Evolutionary conservation across 2,113 vertebrate genomes (phyloP), one percentile per base, ranked within the genome.

Genomic region (Chionodraco myersi): DNA sequence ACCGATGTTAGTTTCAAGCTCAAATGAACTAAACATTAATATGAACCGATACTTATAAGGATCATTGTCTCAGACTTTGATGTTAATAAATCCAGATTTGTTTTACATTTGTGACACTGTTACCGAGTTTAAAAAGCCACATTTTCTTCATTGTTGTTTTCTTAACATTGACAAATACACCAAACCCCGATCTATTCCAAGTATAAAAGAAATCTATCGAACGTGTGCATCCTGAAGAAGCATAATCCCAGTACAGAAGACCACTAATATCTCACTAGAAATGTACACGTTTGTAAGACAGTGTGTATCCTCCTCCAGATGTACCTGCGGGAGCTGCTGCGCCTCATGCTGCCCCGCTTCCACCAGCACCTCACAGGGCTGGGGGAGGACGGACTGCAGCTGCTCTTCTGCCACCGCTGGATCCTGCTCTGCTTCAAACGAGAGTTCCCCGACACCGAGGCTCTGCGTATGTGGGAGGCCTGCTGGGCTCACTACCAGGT

Each of bases 401-500:
- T 99, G 95, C 96, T 99, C 2, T 99, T 99, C 94, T 99, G 98
- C 74, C 98, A 99, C 91, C 97, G 98, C 58, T 99, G 98, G 98
- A 95, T 99, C 75, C 96, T 99, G 68, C 96, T 99, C n/a, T 99
- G 98, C 77, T 99, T 99, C 84, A 99, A 99, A 75, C 89, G 98
- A 0, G 98, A 99, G 88, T 99, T 99, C 82, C 96, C 97, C 0
- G 97, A 99, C 61, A 95, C 96, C 0, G 98, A 99, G 90, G 98
- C 97, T 0, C 84, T 99, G 92, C 96, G 96, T 53, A 97, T 99
- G 95, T 99, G 98, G 98, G 98, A 99, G 61, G 97, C 98, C 0
- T 99, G 98, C 95, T 99, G 98, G 98, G 98, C 97, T 15, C 98
- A 98, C 92, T 98, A 99, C 72, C 97, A 99, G 98, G 98, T 98